Percentiles rank a stretch among this genome's conserved stretches.
phyloP scores from a whole-genome alignment of 2,797 vertebrate species.

The Acanthurus tractus region DNA sequence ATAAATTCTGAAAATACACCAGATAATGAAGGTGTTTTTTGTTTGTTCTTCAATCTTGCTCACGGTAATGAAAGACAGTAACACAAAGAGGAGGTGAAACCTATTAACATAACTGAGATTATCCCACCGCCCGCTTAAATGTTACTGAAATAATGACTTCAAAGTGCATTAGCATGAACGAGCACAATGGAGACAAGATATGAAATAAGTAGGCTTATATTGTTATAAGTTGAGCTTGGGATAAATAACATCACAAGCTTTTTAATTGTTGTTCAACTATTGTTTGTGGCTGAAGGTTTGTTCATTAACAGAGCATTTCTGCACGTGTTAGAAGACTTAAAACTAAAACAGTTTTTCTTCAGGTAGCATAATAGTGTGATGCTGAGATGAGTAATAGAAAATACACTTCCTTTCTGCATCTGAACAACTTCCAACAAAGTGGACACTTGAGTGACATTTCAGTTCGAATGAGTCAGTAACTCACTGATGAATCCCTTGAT shows the following conservation, averaged over 20 bases:
- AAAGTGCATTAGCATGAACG: neutral
- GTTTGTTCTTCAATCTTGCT: neutral
- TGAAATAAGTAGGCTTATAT: neutral
- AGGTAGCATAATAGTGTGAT: neutral
- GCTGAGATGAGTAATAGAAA: neutral
- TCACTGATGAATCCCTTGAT: conserved; percentile 99
- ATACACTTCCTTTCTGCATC: neutral
- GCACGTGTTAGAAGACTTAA: neutral
- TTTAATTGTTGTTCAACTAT: neutral
- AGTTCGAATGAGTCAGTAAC: conserved; percentile 57
- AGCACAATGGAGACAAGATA: neutral
- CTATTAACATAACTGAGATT: neutral
- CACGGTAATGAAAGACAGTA: neutral
- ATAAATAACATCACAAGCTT: neutral
- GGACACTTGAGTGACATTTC: neutral
- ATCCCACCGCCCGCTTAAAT: neutral
- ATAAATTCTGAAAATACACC: neutral
- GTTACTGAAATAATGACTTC: neutral
- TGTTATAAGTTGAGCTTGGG: neutral
- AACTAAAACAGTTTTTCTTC: neutral
- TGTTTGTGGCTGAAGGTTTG: neutral
- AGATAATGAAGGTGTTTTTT: neutral
- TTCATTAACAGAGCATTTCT: neutral
- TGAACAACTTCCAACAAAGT: neutral
- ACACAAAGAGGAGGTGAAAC: neutral